Percentiles rank a stretch among this genome's conserved stretches.
These are phyloP conservation scores for Centrocercus urophasianus DNA, from an alignment of 2,113 vertebrate genomes.

Conservation along the genomic window DNA sequence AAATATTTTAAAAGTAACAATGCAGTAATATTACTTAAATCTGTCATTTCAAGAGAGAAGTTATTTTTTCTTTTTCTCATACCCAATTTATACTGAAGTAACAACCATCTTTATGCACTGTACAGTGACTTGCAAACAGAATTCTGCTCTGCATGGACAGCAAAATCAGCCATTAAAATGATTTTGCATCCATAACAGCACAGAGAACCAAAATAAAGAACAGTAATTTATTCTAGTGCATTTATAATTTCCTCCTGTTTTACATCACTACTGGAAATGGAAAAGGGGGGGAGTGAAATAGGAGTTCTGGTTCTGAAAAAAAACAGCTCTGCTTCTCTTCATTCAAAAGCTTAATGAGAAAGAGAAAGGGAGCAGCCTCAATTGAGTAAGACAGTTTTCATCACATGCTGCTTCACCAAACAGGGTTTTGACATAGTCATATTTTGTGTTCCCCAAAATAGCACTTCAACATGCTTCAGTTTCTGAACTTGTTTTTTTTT, in stretches of 20 bases:
- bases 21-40: background rate
- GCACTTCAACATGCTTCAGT: slow-evolving; percentile 38
- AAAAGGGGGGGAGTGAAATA: background rate
- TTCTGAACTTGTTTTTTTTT: slow-evolving; percentile 65
- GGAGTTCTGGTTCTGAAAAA: background rate
- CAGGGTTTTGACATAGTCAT: slow-evolving; percentile 66
- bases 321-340: background rate
- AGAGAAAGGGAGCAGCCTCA: slow-evolving; percentile 5
- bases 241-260: background rate
- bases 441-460: slow-evolving; percentile 69
- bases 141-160: background rate
- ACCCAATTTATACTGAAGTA: background rate
- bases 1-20: background rate
- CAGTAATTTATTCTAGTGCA: background rate
- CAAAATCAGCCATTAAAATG: background rate
- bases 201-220: background rate
- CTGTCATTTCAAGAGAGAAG: background rate
- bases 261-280: background rate
- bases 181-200: background rate
- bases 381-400: slow-evolving; percentile 26
- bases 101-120: background rate
- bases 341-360: slow-evolving; percentile 7
- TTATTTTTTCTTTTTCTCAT: background rate
- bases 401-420: slow-evolving; percentile 61
- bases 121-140: background rate